These are phyloP conservation scores for Phrixothrix hirtus DNA, from an alignment of 2,888 invertebrate species.

Conservation along the genomic window DNA sequence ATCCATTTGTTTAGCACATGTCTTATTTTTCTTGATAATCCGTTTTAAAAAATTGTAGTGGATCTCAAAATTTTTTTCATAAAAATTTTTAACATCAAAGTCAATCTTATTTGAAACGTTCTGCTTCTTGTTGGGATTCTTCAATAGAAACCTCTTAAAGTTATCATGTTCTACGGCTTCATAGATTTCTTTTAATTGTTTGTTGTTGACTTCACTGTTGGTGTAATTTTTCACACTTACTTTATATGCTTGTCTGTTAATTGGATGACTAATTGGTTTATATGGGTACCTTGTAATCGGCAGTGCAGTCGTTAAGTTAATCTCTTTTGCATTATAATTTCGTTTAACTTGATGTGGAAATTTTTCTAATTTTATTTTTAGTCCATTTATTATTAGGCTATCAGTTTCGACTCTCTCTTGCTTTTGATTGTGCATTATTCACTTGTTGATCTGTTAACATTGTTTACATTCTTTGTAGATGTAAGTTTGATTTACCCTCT, in stretches of 20 bases:
- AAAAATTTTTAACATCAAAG: conserved; percentile 33
- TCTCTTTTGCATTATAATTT: conserved; percentile 24
- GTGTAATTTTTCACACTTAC: conserved; percentile 49
- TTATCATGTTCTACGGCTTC: conserved; percentile 65
- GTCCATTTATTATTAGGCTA: conserved; percentile 23
- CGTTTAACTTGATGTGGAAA: conserved; percentile 18
- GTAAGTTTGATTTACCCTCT: conserved; percentile 8
- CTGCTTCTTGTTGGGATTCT: conserved; percentile 13
- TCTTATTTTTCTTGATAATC: conserved; percentile 10
- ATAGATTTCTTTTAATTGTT: conserved; percentile 59
- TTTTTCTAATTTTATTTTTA: conserved; percentile 17
- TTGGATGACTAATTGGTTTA: conserved; percentile 7
- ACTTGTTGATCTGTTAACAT: conserved; percentile 17
- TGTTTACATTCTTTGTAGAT: conserved; percentile 14
- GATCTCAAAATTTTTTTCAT: conserved; percentile 28
- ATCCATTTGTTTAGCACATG: conserved; percentile 2
- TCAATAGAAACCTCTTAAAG: conserved; percentile 65
- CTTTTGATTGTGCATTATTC: conserved; percentile 20
- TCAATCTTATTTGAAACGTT: conserved; percentile 7
- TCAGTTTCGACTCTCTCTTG: neutral
- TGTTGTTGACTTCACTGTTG: conserved; percentile 40
- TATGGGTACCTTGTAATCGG: neutral
- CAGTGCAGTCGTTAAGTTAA: conserved; percentile 6
- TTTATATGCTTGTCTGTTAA: conserved; percentile 23
- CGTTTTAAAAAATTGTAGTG: conserved; percentile 23